Conservation (phyloP, 2,113 vertebrate genomes). For the Stigmatopora nigra region DNA sequence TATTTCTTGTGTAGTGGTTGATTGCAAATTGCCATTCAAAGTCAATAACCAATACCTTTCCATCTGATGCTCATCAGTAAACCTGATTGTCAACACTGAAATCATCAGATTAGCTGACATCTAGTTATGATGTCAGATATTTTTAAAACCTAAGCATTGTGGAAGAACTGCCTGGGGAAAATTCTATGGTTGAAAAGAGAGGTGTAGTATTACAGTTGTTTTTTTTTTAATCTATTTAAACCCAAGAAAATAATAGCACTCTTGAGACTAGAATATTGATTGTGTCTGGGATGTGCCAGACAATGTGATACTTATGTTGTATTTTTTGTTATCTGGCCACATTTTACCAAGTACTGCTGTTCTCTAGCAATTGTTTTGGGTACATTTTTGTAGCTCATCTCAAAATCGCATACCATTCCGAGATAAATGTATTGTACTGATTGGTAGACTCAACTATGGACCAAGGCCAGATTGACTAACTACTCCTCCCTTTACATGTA, state of each 20-base stretch:
- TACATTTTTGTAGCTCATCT: background rate
- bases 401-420: background rate
- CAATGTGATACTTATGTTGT: conserved; percentile 11
- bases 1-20: background rate
- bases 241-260: conserved; percentile 17
- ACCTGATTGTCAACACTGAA: conserved; percentile 18
- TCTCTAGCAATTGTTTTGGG: conserved; percentile 15
- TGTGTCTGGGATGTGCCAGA: conserved; percentile 23
- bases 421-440: background rate
- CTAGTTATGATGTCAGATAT: conserved; percentile 15
- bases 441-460: background rate
- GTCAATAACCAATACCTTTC: background rate
- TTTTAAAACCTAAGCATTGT: conserved; percentile 17
- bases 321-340: background rate
- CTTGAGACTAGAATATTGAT: conserved; percentile 39
- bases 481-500: conserved; percentile 29
- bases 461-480: conserved; percentile 7
- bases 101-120: conserved; percentile 17
- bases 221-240: conserved; percentile 24
- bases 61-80: conserved; percentile 13
- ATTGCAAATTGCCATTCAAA: background rate
- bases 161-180: conserved; percentile 32
- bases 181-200: conserved; percentile 27
- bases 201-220: conserved; percentile 25
- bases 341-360: background rate